Conservation (phyloP, 2,888 invertebrate species). For the Noctua fimbriata region DNA sequence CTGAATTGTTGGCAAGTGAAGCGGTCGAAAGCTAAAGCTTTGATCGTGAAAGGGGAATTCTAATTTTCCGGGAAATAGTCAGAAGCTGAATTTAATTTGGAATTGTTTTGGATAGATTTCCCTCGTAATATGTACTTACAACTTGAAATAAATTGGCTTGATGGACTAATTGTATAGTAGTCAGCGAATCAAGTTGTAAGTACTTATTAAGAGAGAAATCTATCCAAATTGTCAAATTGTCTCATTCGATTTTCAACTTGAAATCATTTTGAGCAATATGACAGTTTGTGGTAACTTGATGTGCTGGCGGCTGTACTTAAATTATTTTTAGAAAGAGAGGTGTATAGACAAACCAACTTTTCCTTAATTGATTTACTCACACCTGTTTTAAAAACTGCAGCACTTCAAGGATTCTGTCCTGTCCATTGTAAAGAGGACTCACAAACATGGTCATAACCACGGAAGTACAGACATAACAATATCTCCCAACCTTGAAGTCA, state of each 20-base stretch:
- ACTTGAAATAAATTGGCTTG: background rate
- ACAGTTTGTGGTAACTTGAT: too few relatives aligned
- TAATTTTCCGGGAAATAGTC: background rate
- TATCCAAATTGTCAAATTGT: too few relatives aligned
- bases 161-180: too few relatives aligned
- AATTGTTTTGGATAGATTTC: background rate
- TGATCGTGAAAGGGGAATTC: too few relatives aligned
- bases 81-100: background rate
- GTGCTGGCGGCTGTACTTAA: too few relatives aligned
- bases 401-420: background rate
- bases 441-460: background rate
- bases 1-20: background rate
- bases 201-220: too few relatives aligned
- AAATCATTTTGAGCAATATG: too few relatives aligned
- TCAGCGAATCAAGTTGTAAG: too few relatives aligned
- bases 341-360: too few relatives aligned
- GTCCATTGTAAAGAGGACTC: background rate
- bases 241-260: too few relatives aligned
- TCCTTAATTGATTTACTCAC: background rate
- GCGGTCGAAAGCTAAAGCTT: background rate
- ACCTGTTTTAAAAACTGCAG: background rate
- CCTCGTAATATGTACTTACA: background rate
- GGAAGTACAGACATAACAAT: background rate
- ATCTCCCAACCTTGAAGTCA: constrained; percentile 20
- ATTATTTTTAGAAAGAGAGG: background rate